Evolutionary conservation across 2,113 vertebrate genomes (phyloP).

Genomic region (Mus spicilegus): DNA sequence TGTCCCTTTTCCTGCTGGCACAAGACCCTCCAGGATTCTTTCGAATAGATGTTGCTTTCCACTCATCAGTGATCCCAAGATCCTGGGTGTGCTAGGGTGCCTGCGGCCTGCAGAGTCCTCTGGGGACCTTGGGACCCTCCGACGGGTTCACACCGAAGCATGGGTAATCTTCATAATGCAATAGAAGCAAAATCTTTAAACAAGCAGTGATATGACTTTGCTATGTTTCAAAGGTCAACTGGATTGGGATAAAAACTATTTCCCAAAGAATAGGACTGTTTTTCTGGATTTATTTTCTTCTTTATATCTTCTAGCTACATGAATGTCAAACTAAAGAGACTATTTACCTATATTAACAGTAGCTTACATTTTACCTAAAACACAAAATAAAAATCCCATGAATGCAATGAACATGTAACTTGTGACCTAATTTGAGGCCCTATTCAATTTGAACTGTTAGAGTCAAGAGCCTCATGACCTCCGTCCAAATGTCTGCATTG

Average conservation of each 20-base stretch:
- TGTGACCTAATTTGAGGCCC: slow-evolving; percentile 51
- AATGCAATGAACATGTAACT: slow-evolving; percentile 32
- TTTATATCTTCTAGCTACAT: slow-evolving; percentile 3
- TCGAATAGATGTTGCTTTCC: too few species aligned
- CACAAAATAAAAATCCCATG: slow-evolving; percentile 44
- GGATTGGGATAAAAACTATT: background rate
- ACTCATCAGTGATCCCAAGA: too few species aligned
- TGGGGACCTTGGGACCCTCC: too few species aligned
- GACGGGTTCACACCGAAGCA: too few species aligned
- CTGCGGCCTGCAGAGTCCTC: too few species aligned
- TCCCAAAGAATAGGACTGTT: background rate
- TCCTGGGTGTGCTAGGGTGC: too few species aligned
- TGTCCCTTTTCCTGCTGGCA: too few species aligned
- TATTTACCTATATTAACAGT: background rate
- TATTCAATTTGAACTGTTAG: slow-evolving; percentile 36
- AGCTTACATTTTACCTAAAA: slow-evolving; percentile 54
- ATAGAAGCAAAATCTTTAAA: slow-evolving; percentile 39
- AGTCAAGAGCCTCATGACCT: slow-evolving; percentile 42
- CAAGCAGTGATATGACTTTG: background rate
- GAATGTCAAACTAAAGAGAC: slow-evolving; percentile 1
- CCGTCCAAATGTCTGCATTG: slow-evolving; percentile 16
- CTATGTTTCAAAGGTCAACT: slow-evolving; percentile 26
- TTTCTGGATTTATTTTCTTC: background rate
- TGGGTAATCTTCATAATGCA: slow-evolving; percentile 55
- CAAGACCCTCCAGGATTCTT: too few species aligned